phyloP scores from a whole-genome alignment of 2,797 vertebrate genomes.

The Falco biarmicus region DNA sequence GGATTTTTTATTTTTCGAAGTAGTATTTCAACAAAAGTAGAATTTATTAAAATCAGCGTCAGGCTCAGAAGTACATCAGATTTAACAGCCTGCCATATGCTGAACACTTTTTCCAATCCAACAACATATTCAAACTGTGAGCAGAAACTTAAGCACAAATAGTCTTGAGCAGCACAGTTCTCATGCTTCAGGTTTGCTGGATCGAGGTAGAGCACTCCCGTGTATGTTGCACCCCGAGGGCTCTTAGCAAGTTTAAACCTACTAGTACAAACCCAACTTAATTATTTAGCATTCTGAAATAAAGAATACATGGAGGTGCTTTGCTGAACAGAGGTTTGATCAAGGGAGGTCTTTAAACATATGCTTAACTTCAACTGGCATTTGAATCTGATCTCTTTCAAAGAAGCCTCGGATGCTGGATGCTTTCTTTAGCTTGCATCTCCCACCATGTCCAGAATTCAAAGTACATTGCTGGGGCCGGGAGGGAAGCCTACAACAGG shows the following conservation, averaged over 20 bases:
- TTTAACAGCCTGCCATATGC: constrained; percentile 1
- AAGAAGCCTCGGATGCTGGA: neutral
- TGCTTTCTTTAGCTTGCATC: neutral
- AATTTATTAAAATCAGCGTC: neutral
- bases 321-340: neutral
- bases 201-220: neutral
- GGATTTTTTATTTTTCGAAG: neutral
- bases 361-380: neutral
- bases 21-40: neutral
- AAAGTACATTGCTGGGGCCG: neutral
- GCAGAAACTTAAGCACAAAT: neutral
- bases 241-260: neutral
- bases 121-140: neutral
- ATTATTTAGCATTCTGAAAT: neutral
- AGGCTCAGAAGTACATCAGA: neutral
- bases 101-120: neutral
- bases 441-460: neutral
- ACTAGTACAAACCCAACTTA: neutral
- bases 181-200: neutral
- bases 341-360: neutral
- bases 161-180: neutral
- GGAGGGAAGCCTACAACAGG: neutral
- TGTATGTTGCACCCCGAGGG: neutral
- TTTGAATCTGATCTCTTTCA: neutral
- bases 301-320: neutral